Conservation (phyloP, 2,113 vertebrate genomes). For the Malurus cyaneus region DNA sequence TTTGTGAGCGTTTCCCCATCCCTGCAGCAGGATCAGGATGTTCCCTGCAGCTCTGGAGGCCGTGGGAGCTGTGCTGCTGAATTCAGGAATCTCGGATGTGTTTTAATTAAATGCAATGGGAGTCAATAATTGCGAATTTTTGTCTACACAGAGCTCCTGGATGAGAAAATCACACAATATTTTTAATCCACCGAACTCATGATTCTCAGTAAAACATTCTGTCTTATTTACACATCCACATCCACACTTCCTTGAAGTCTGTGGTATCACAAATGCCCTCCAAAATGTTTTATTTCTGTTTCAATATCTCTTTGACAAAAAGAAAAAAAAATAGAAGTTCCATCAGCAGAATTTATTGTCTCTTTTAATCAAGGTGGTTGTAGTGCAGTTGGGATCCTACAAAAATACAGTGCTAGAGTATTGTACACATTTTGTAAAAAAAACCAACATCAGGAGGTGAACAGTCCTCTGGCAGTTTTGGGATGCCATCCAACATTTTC, state of each 20-base stretch:
- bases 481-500: constrained; percentile 88
- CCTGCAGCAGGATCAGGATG: too few species aligned
- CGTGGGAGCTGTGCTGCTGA: too few species aligned
- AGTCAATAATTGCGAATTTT: neutral
- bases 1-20: too few species aligned
- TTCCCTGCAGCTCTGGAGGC: too few species aligned
- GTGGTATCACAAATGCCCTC: neutral
- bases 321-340: neutral
- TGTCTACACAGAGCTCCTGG: neutral
- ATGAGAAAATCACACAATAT: neutral
- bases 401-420: constrained; percentile 75
- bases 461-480: constrained; percentile 87
- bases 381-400: neutral
- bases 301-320: neutral
- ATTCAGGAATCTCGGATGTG: neutral
- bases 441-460: constrained; percentile 59
- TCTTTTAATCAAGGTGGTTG: neutral
- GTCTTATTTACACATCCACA: neutral
- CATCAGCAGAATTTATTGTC: neutral
- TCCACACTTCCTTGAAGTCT: neutral
- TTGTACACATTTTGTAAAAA: constrained; percentile 79
- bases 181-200: neutral
- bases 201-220: neutral
- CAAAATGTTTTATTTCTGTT: neutral
- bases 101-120: neutral